phyloP scores from a whole-genome alignment of 2,797 vertebrate species.

The Cyprinodon diabolis region DNA sequence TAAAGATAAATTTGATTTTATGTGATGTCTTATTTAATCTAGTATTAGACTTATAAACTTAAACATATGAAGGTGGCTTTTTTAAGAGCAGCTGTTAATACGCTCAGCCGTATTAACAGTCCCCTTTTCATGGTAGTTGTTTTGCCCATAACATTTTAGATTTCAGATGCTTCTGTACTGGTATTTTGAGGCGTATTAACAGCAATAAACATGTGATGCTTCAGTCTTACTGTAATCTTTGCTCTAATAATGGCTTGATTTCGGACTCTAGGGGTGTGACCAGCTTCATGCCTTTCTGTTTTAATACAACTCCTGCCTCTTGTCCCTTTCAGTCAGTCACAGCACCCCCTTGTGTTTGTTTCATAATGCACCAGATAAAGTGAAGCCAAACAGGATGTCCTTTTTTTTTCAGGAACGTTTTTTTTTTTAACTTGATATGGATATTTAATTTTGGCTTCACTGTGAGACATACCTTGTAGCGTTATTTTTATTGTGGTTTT shows the following conservation, averaged over 20 bases:
- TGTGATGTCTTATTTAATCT: too few relatives aligned
- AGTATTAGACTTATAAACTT: too few relatives aligned
- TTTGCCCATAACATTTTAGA: neutral
- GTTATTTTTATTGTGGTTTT: neutral
- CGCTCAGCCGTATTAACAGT: too few relatives aligned
- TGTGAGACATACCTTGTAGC: neutral
- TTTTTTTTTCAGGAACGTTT: conserved; percentile 14
- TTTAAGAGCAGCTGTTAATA: too few relatives aligned
- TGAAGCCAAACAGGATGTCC: conserved; percentile 19
- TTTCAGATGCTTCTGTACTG: neutral
- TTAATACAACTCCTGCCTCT: conserved; percentile 73
- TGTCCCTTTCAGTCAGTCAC: conserved; percentile 86
- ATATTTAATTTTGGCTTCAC: neutral
- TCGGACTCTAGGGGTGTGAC: conserved; percentile 82
- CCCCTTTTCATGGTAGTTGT: neutral
- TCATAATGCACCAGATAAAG: conserved; percentile 40
- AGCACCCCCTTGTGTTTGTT: conserved; percentile 72
- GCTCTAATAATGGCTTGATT: conserved; percentile 77
- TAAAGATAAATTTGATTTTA: too few relatives aligned
- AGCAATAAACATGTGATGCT: conserved; percentile 29
- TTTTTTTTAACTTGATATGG: neutral
- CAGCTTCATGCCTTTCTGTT: conserved; percentile 84
- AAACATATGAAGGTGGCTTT: too few relatives aligned
- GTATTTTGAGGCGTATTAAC: neutral
- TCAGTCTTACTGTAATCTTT: conserved; percentile 52